phyloP scores from a whole-genome alignment of 2,797 vertebrate genomes.

The Sebastes glaucus region DNA sequence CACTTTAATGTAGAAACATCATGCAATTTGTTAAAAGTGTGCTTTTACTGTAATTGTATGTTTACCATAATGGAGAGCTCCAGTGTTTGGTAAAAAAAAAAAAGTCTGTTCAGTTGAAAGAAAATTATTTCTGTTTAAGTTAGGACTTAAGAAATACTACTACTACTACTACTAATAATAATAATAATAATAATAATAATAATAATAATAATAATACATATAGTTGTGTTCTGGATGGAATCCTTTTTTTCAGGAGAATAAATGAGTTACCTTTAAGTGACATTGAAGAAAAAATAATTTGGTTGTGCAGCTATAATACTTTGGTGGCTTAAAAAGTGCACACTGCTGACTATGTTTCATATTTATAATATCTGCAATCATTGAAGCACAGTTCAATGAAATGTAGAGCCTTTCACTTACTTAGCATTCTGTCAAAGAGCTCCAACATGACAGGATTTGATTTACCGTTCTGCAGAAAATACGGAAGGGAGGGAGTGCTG shows the following conservation, averaged over 20 bases:
- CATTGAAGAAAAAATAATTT: background rate
- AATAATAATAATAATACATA: background rate
- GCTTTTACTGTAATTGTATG: background rate
- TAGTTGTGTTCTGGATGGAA: background rate
- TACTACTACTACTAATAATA: background rate
- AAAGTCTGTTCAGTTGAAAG: background rate
- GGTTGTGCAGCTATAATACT: background rate
- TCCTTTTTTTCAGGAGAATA: background rate
- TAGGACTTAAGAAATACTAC: no score
- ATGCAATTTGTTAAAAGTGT: background rate
- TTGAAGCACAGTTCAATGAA: constrained; percentile 27
- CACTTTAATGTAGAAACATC: background rate
- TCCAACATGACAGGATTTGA: constrained; percentile 47
- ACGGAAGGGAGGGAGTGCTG: constrained; percentile 45
- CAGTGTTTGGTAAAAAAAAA: background rate
- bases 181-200: background rate
- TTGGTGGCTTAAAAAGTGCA: background rate
- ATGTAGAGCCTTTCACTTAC: constrained; percentile 41
- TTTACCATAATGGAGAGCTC: background rate
- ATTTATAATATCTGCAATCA: constrained; percentile 30
- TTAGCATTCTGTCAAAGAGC: constrained; percentile 64
- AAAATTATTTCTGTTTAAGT: background rate
- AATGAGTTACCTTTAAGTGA: background rate
- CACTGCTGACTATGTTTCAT: background rate
- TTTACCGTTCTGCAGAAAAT: constrained; percentile 57